Percentiles rank a stretch among this genome's conserved stretches.
Evolutionary conservation across 2,797 vertebrate genomes (phyloP).

Genomic region (Acestrorhynchus altus): DNA sequence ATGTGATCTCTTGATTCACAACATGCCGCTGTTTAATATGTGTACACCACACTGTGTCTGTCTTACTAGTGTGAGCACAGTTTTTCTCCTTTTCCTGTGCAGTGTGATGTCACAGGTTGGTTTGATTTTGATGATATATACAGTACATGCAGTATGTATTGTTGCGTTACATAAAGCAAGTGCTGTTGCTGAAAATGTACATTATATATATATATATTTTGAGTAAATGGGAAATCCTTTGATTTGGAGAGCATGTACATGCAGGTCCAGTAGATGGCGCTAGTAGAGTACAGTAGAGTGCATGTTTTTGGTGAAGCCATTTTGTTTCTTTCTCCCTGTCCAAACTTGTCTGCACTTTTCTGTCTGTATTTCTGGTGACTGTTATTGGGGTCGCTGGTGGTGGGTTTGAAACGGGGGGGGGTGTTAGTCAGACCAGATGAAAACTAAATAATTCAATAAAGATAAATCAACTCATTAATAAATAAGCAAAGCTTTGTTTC

Average conservation of each 20-base stretch:
- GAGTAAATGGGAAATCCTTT: no score
- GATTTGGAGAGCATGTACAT: neutral
- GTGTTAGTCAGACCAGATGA: slow-evolving; percentile 37
- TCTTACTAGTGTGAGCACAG: no score
- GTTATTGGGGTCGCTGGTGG: neutral
- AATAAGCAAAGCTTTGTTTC: slow-evolving; percentile 27
- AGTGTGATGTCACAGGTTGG: no score
- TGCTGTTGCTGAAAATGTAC: neutral
- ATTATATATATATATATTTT: no score
- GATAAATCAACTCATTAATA: slow-evolving; percentile 38
- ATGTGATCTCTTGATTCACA: no score
- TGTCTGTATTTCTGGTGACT: neutral
- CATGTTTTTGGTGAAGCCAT: neutral
- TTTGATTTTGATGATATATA: no score
- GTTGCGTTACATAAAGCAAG: neutral
- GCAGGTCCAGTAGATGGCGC: slow-evolving; percentile 40
- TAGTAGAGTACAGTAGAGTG: neutral
- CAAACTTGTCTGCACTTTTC: neutral
- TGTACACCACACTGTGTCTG: no score
- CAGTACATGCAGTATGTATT: no score
- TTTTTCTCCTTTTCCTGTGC: no score
- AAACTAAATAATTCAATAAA: slow-evolving; percentile 24
- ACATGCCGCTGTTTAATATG: no score
- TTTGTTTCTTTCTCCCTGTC: neutral
- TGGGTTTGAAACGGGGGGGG: slow-evolving; percentile 23